Evolutionary conservation across 2,888 invertebrate genomes (phyloP).

Genomic region (Xestobium rufovillosum): DNA sequence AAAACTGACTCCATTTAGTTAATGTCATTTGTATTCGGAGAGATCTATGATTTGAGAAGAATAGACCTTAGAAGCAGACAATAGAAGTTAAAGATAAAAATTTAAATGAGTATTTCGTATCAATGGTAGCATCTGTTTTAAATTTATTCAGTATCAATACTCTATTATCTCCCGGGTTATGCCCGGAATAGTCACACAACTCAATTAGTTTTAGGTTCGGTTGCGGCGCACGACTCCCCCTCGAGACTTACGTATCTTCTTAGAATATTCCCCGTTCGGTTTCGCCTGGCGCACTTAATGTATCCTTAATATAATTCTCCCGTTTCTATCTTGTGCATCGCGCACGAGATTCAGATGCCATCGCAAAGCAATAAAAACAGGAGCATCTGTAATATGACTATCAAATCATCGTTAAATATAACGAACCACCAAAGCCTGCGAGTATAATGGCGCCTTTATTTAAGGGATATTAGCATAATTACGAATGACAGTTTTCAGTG

Average conservation of each 20-base stretch:
- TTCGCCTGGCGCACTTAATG: slow-evolving; percentile 21
- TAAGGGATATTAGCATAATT: too few relatives aligned
- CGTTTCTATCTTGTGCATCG: background rate
- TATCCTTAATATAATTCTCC: slow-evolving; percentile 17
- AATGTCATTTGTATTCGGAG: too few relatives aligned
- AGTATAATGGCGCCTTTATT: too few relatives aligned
- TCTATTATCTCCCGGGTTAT: slow-evolving; percentile 18
- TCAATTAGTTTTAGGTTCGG: slow-evolving; percentile 37
- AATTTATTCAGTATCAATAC: slow-evolving; percentile 1
- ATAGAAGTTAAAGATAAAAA: too few relatives aligned
- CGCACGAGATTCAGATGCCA: background rate
- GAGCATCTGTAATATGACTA: too few relatives aligned
- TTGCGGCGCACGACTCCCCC: slow-evolving; percentile 30
- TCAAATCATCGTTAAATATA: too few relatives aligned
- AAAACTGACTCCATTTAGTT: too few relatives aligned
- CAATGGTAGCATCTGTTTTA: slow-evolving; percentile 1
- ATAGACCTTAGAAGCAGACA: too few relatives aligned
- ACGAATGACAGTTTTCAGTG: too few relatives aligned
- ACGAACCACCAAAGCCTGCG: too few relatives aligned
- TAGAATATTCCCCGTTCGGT: slow-evolving; percentile 29
- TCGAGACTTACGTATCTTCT: slow-evolving; percentile 33
- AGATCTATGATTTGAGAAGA: too few relatives aligned
- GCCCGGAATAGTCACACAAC: slow-evolving; percentile 32
- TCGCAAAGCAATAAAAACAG: too few relatives aligned
- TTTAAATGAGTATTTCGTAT: background rate